Evolutionary conservation across 2,888 invertebrate genomes (phyloP).

Genomic region (Herminia tarsipennalis): DNA sequence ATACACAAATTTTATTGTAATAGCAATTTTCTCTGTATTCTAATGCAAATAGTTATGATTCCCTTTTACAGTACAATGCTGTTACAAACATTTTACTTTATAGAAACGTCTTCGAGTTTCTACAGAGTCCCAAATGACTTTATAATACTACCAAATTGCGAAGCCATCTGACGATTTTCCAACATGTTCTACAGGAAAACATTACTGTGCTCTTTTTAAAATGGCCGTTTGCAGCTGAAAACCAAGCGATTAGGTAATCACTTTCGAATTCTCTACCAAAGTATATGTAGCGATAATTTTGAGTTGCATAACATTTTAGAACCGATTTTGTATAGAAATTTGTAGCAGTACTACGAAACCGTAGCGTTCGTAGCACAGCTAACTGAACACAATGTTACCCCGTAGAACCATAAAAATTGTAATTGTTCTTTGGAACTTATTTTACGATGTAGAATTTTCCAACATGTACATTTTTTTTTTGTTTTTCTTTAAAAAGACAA

Average conservation of each 20-base stretch:
- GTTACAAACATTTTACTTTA: slow-evolving; percentile 59
- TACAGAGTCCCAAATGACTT: slow-evolving; percentile 62
- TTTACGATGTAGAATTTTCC: too few relatives aligned
- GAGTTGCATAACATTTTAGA: slow-evolving; percentile 22
- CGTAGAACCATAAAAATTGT: too few relatives aligned
- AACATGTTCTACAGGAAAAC: slow-evolving; percentile 19
- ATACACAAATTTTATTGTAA: slow-evolving; percentile 14
- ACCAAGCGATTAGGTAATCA: slow-evolving; percentile 31
- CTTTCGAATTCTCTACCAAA: slow-evolving; percentile 25
- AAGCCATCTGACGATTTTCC: slow-evolving; percentile 39
- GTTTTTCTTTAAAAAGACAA: too few relatives aligned
- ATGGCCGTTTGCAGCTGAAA: slow-evolving; percentile 25
- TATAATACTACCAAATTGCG: slow-evolving; percentile 64
- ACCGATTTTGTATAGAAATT: slow-evolving; percentile 8
- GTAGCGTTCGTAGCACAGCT: slow-evolving; percentile 26
- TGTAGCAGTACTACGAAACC: slow-evolving; percentile 20
- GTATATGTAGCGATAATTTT: slow-evolving; percentile 27
- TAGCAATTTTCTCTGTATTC: slow-evolving; percentile 31
- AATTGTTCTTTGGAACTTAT: too few relatives aligned
- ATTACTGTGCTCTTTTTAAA: slow-evolving; percentile 33
- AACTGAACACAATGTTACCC: too few relatives aligned
- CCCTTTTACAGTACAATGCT: slow-evolving; percentile 47
- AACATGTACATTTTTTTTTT: too few relatives aligned
- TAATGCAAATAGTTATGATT: slow-evolving; percentile 50
- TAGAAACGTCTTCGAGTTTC: slow-evolving; percentile 40